Evolutionary conservation across 1,140 invertebrate genomes (phyloP).

Genomic region (Brachionus paranguensis): DNA sequence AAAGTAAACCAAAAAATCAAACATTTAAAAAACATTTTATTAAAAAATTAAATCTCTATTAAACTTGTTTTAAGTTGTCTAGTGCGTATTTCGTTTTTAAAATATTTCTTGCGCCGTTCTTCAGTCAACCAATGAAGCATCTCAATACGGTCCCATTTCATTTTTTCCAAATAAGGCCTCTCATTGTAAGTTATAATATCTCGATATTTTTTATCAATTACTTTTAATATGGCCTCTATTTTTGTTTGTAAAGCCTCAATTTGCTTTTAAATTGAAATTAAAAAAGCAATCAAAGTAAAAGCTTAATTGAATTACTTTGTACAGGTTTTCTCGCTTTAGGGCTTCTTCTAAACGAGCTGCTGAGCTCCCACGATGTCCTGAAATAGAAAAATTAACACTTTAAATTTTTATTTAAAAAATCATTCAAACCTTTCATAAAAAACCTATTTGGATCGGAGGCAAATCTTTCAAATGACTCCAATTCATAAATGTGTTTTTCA

Average conservation of each 20-base stretch:
- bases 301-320: conserved; percentile 45
- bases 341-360: conserved; percentile 51
- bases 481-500: conserved; percentile 48
- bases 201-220: conserved; percentile 26
- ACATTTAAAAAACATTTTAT: conserved; percentile 11
- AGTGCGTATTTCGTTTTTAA: conserved; percentile 9
- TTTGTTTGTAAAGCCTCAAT: conserved; percentile 24
- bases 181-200: conserved; percentile 43
- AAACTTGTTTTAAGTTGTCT: conserved; percentile 9
- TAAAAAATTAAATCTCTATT: conserved; percentile 17
- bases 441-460: conserved; percentile 56
- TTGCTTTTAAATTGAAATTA: neutral
- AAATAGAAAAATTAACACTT: neutral
- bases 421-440: conserved; percentile 48
- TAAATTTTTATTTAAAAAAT: neutral
- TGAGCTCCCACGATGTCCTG: conserved; percentile 46
- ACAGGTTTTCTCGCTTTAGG: conserved; percentile 47
- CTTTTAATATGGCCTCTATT: neutral
- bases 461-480: conserved; percentile 54
- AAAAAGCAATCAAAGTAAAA: neutral
- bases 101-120: conserved; percentile 44
- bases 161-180: conserved; percentile 53
- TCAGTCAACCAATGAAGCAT: conserved; percentile 56
- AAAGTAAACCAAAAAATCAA: neutral
- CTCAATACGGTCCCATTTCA: conserved; percentile 55